phyloP scores from a whole-genome alignment of 2,113 vertebrate species.

The Cyprinus carpio region DNA sequence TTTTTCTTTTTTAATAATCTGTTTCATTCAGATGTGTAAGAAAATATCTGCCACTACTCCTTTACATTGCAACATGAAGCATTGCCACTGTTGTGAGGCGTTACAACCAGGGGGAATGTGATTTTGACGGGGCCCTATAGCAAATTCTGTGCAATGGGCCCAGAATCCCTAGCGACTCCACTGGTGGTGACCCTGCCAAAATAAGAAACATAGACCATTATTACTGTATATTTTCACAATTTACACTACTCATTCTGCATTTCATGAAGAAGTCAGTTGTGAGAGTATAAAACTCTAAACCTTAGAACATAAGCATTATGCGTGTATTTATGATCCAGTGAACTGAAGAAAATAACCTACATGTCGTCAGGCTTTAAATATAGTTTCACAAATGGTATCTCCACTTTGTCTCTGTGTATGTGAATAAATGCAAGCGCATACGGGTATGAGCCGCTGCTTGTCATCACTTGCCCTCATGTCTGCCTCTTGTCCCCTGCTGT shows the following conservation, averaged over 20 bases:
- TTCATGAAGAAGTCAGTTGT: not conserved
- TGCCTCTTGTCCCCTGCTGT: constrained; percentile 57
- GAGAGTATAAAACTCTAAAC: not conserved
- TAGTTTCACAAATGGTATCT: constrained; percentile 1
- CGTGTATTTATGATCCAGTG: not conserved
- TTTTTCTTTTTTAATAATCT: no score
- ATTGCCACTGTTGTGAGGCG: not conserved
- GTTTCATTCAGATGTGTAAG: no score
- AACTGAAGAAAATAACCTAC: not conserved
- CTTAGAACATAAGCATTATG: not conserved
- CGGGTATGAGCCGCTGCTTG: constrained; percentile 45
- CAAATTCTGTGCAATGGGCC: not conserved
- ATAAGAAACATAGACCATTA: not conserved
- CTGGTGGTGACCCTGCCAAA: not conserved
- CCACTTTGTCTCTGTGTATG: not conserved
- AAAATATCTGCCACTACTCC: no score
- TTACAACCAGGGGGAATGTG: not conserved
- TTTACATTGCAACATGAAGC: not conserved
- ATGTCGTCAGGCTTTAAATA: not conserved
- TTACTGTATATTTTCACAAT: not conserved
- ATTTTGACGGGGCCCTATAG: not conserved
- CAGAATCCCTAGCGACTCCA: not conserved
- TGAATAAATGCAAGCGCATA: constrained; percentile 32
- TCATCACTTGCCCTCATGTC: constrained; percentile 54
- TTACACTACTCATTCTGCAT: not conserved